Conservation (phyloP, 2,113 vertebrate genomes). For the Muntiacus muntjak region DNA sequence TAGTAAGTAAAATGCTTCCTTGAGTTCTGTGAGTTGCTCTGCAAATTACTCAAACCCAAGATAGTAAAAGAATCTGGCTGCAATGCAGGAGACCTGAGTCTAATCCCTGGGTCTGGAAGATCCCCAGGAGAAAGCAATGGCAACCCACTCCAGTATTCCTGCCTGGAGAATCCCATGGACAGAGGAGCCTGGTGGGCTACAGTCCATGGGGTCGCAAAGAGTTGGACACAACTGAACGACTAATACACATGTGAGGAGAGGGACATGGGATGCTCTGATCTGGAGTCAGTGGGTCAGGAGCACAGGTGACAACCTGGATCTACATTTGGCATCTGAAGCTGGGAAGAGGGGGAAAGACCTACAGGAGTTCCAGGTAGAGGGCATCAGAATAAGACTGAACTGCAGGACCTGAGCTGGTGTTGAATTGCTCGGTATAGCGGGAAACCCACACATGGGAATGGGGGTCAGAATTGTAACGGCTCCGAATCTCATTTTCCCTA, state of each 20-base stretch:
- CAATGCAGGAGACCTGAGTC: not conserved
- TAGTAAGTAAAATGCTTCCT: not conserved
- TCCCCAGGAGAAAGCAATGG: not conserved
- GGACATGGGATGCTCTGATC: too few species aligned
- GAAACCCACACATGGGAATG: not conserved
- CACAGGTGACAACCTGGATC: not conserved
- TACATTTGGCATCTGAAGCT: not conserved
- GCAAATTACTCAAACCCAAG: not conserved
- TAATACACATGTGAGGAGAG: not conserved
- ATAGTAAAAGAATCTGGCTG: not conserved
- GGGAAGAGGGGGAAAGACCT: rapidly evolving
- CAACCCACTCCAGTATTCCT: not conserved
- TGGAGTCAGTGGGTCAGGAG: not conserved
- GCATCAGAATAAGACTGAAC: not conserved
- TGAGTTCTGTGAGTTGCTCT: not conserved
- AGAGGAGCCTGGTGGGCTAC: not conserved
- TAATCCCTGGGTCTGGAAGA: not conserved
- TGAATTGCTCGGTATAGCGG: not conserved
- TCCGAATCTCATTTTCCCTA: not conserved
- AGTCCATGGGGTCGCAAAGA: not conserved
- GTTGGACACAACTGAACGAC: not conserved
- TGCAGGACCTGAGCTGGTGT: not conserved
- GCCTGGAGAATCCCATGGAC: not conserved
- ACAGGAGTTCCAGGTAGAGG: not conserved
- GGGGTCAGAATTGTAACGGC: not conserved